Percentiles rank a stretch among this genome's conserved stretches.
phyloP scores from a whole-genome alignment of 1,140 invertebrate species.

The Telenomus remus region DNA sequence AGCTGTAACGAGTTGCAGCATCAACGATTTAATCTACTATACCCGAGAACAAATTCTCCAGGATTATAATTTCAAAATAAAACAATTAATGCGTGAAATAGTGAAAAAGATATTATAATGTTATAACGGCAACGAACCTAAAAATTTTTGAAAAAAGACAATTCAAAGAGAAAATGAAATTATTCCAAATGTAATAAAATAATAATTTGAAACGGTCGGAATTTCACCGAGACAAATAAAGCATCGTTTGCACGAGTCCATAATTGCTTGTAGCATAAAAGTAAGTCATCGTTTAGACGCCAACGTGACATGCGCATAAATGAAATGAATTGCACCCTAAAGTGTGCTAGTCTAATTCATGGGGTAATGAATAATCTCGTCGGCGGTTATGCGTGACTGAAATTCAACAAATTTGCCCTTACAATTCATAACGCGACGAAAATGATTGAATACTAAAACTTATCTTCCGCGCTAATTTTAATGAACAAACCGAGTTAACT shows the following conservation, averaged over 20 bases:
- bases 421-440: not conserved
- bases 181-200: slow-evolving; percentile 27
- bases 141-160: no score
- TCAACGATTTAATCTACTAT: no score
- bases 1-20: no score
- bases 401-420: no score
- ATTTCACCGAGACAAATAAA: slow-evolving; percentile 6
- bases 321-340: slow-evolving; percentile 9
- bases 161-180: slow-evolving; percentile 29
- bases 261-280: slow-evolving; percentile 10
- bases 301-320: not conserved
- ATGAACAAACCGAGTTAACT: not conserved
- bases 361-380: slow-evolving; percentile 5
- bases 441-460: not conserved
- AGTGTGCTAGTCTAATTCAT: slow-evolving; percentile 4
- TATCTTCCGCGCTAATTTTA: not conserved
- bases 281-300: slow-evolving; percentile 11
- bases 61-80: no score
- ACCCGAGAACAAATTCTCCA: no score
- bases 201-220: not conserved
- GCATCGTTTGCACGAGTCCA: not conserved
- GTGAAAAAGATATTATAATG: no score
- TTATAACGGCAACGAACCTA: no score
- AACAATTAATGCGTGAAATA: no score
- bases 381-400: no score